phyloP scores from a whole-genome alignment of 1,140 invertebrate genomes.

The Wasmannia auropunctata region DNA sequence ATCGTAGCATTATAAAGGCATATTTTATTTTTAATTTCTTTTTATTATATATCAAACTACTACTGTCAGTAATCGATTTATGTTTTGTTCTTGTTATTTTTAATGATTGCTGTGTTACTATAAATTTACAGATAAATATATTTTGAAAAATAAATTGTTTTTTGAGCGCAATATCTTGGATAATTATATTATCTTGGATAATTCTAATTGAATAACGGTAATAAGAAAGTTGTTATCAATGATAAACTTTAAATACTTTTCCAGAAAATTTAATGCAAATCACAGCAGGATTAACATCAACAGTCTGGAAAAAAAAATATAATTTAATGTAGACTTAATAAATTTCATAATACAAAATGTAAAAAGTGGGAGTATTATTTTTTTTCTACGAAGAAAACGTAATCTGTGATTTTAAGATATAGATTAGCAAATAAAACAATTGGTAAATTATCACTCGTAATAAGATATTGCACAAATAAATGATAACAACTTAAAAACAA shows the following conservation, averaged over 20 bases:
- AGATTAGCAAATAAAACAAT: neutral
- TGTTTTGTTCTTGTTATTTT: neutral
- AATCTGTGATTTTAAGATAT: slow-evolving; percentile 18
- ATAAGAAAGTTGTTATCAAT: neutral
- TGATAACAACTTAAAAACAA: slow-evolving; percentile 27
- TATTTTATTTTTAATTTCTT: neutral
- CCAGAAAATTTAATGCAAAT: neutral
- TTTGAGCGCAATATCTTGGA: neutral
- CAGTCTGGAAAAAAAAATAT: neutral
- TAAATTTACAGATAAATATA: slow-evolving; percentile 4
- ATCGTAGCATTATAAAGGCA: neutral
- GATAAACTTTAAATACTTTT: neutral
- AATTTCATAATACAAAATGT: neutral
- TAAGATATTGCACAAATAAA: neutral
- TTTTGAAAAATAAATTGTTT: neutral
- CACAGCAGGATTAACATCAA: neutral
- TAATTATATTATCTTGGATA: neutral
- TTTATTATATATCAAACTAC: neutral
- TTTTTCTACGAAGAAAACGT: neutral
- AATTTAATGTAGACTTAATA: neutral
- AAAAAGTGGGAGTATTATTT: neutral
- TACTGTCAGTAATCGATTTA: neutral
- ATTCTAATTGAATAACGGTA: neutral
- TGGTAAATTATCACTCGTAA: neutral
- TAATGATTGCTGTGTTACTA: neutral